These are phyloP conservation scores for Coracias cyanogaster DNA, from an alignment of 2,797 vertebrate genomes.

Conservation along the genomic window DNA sequence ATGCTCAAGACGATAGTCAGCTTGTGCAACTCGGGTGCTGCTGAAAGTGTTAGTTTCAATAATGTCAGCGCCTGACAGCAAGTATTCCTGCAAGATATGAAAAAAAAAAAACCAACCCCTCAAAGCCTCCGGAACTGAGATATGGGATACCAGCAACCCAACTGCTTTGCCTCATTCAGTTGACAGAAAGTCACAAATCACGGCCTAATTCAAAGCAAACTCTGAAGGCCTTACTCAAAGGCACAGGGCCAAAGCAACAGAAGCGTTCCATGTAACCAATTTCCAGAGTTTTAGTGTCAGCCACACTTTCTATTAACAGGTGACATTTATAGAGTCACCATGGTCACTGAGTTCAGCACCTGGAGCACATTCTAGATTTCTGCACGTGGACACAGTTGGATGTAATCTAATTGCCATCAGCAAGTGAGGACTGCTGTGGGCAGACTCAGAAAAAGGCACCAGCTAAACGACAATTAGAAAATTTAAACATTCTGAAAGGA, in stretches of 20 bases:
- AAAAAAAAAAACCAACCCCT: not conserved
- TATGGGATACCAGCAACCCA: not conserved
- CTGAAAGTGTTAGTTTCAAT: conserved; percentile 98
- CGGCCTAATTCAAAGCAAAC: not conserved
- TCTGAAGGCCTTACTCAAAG: not conserved
- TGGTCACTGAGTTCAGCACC: not conserved
- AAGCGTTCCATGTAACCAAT: not conserved
- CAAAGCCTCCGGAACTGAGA: not conserved
- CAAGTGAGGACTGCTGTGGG: not conserved
- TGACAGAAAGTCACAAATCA: not conserved
- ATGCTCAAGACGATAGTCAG: conserved; percentile 91
- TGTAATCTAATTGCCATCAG: not conserved
- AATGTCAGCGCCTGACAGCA: conserved; percentile 92
- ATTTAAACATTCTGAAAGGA: not conserved
- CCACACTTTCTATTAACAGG: not conserved
- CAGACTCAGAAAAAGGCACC: not conserved
- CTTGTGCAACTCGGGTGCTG: conserved; percentile 91
- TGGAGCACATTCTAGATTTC: not conserved
- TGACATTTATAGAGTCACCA: not conserved
- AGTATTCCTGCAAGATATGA: conserved; percentile 86
- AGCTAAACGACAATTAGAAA: not conserved
- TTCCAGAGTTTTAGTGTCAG: not conserved
- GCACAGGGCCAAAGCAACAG: not conserved
- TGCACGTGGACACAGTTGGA: not conserved
- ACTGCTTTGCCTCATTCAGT: not conserved